Evolutionary conservation across 2,888 invertebrate species (phyloP).

Genomic region (Callimorpha dominula): DNA sequence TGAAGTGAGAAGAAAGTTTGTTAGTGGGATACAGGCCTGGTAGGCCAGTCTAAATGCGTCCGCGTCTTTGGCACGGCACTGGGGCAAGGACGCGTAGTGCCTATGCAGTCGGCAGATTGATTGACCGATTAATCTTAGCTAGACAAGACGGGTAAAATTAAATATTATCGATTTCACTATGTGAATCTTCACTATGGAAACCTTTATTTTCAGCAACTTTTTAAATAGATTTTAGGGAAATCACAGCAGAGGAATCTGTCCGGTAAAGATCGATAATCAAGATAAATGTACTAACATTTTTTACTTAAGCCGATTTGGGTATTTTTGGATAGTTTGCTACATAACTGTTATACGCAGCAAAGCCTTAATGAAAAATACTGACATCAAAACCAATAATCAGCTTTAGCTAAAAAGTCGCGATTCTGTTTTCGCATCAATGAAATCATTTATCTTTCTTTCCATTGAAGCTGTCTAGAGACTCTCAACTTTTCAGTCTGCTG

Average conservation of each 20-base stretch:
- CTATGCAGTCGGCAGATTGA: conserved; percentile 80
- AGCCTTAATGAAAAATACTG: neutral
- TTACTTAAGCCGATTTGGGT: neutral
- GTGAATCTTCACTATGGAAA: conserved; percentile 21
- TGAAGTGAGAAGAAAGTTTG: conserved; percentile 71
- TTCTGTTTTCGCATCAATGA: neutral
- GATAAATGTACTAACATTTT: neutral
- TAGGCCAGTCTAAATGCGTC: conserved; percentile 79
- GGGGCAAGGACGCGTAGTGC: conserved; percentile 83
- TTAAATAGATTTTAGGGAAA: conserved; percentile 18
- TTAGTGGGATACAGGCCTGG: conserved; percentile 66
- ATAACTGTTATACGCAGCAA: neutral
- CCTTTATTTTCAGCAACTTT: conserved; percentile 22
- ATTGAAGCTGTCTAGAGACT: neutral
- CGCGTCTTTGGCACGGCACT: conserved; percentile 79
- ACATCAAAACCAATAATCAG: neutral
- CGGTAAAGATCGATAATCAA: neutral
- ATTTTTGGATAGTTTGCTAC: neutral
- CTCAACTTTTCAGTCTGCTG: neutral
- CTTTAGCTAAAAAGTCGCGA: no score
- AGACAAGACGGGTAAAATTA: conserved; percentile 54
- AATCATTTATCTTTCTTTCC: neutral
- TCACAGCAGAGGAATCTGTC: conserved; percentile 20
- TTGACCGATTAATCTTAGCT: conserved; percentile 81
- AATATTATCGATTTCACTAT: conserved; percentile 42